These are phyloP conservation scores for Fabriciana adippe DNA, from an alignment of 2,888 invertebrate genomes.

Conservation along the genomic window DNA sequence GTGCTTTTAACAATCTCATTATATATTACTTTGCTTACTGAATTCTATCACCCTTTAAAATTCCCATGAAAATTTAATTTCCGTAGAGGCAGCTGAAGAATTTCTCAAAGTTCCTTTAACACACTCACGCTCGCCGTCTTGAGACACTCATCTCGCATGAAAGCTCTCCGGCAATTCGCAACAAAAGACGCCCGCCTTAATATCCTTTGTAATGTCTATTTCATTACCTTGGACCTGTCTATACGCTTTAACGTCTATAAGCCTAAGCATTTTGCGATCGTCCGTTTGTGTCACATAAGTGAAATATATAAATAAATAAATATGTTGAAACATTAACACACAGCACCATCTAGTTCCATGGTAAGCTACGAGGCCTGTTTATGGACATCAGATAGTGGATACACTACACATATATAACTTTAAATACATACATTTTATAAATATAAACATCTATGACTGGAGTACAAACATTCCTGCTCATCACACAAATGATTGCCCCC, in stretches of 20 bases:
- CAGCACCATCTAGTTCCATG: no score
- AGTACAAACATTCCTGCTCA: no score
- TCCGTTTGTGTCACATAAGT: no score
- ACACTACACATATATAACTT: no score
- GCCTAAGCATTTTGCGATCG: background rate
- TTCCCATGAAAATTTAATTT: constrained; percentile 17
- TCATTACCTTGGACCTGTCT: constrained; percentile 26
- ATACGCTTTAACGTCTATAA: constrained; percentile 6
- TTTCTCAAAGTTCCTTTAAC: constrained; percentile 12
- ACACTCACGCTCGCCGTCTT: constrained; percentile 1
- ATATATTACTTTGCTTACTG: background rate
- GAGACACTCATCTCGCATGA: constrained; percentile 11
- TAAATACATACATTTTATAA: no score
- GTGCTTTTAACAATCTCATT: no score
- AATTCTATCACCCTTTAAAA: background rate
- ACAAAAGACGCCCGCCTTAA: constrained; percentile 27
- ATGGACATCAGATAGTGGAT: no score
- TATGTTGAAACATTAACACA: no score
- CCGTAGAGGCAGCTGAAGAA: constrained; percentile 8
- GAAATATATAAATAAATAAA: no score
- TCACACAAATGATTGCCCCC: no score
- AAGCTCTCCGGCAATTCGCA: constrained; percentile 27
- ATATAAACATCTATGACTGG: no score
- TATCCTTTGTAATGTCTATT: constrained; percentile 34
- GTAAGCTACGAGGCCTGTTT: no score